Evolutionary conservation across 2,113 vertebrate genomes (phyloP), one percentile per base, ranked within the genome.

Genomic region (Peromyscus maniculatus): DNA sequence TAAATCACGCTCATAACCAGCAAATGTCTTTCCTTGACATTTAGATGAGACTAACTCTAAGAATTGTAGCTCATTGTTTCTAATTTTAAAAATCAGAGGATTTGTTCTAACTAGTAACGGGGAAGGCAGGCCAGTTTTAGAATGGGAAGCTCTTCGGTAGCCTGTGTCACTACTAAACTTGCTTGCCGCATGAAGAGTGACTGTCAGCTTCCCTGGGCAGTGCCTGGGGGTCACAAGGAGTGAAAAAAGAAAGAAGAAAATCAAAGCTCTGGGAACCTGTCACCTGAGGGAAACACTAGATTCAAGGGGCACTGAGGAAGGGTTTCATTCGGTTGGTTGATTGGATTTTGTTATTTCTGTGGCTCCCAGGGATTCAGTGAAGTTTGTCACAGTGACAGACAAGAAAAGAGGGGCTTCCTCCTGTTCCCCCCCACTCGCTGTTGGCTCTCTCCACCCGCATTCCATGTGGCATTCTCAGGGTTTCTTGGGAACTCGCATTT

Each of bases 401-500:
- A 94, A 95, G 78, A 78, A 95, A 93, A 77, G 57, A 71, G 87
- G 69, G 64, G 89, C 39, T 95, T 84, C 89, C 93, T 94, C 55
- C 91, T 15, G 12, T 55, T 49, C 49, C 62, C 33, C 46, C 28
- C 46, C 94, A 71, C 24, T 79, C 71, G 62, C 67, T 84, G 90
- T 92, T 94, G 95, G 82, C 13, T 93, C 89, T 69, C 71, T 55
- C 66, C 83, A 64, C 91, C 95, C 96, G 94, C 89, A 91, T 96
- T 87, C 91, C 75, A 97, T 95, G 93, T 96, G 96, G 91, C 82
- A 91, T 91, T 80, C 78, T 87, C 79, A 90, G 66, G 55, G 95
- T 31, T 97, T 96, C 90, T 93, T 78, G 84, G 97, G 95, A 97
- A 97, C 84, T 95, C 96, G 95, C 87, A 78, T 95, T 97, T 96